Base-by-base conservation (phyloP, 2,888 invertebrate genomes). In the Ectropis crepuscularia region DNA sequence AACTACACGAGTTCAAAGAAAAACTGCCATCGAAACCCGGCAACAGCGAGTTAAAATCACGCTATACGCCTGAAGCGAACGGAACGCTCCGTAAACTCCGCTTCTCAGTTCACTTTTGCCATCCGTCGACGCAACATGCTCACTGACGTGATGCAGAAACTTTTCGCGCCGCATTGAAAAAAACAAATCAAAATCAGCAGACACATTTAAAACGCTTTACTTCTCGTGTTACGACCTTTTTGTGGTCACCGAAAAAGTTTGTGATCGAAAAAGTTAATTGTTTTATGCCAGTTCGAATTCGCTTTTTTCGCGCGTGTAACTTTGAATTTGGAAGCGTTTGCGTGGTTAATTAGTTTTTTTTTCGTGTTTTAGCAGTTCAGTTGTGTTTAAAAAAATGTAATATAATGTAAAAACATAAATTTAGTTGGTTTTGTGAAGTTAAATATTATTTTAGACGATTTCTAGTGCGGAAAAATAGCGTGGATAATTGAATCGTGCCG, bases 51-150 rank as follows among this genome's bases (percentile, higher is more conserved):
- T 38, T 49, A 43, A 47, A 48, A 53, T 53, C 48, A 10, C 43
- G n/a, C 39, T 39, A 2, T 12, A 53, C 11, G 42, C n/a, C 28
- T 53, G 37, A 28, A 28, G 16, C 16, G 16, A 28, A 28, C 16
- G 16, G 16, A 1, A 28, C 16, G 16, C 16, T 28, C 1, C 16
- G 16, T 28, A n/a, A 53, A 36, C 57, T 45, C 46, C 10, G 11
- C 28, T 9, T 9, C 16, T 9, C 49, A 67, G 67, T 68, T n/a
- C 11, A 51, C 46, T 11, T 38, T 50, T 12, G 50, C 64, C 53
- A 60, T 57, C 62, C 59, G 68, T 47, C 46, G 55, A 42, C 45
- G 50, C 57, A 54, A 50, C 61, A 64, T 65, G 64, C 55, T 50
- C 57, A 11, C 45, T 12, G 41, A 49, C 41, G 58, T 50, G 43